Base-by-base conservation (phyloP, 2,888 invertebrate genomes). In the Thumatha senex region DNA sequence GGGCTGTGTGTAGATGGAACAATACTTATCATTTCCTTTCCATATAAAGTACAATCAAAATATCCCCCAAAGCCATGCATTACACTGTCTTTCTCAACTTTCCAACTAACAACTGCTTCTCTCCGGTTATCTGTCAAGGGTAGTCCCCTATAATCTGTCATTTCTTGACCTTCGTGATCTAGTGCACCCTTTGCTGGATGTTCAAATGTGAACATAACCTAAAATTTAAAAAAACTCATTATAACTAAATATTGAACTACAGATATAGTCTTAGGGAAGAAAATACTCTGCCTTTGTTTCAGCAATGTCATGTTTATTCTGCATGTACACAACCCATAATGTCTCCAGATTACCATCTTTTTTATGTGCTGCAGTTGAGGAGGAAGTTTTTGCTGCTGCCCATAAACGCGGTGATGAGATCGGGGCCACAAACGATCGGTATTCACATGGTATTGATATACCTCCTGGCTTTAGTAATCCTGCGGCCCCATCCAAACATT, bases 41-140 rank as follows among this genome's bases (percentile, higher is more conserved):
- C 96, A 84, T 96, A 99, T 12, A 99, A 92, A 15, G 94, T 89
- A 36, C 98, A 95, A 76, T 98, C 96, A 87, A 99, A 99, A 83
- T 98, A 99, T 5, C 99, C 99, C 24, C 96, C 97, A 85, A 99
- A 97, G 2, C 99, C 99, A 76, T 98, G 98, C 64, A 99, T 87
- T 1, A 98, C 94, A 76, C 95, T 95, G 74, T 97, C 96, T 69
- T 95, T 94, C 30, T 92, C 80, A 1, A 95, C 94, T 12, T 91
- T 83, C 88, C 98, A 99, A 24, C 91, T 92, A 11, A 96, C 80
- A 2, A 92, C 90, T 43, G 92, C 93, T 72, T 94, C 95, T 44
- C 98, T 93, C 43, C 94, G 93, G 82, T 98, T 98, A 74, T 96
- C 95, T 41, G 61, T 98, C 92, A 76, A 93, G 91, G 86, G 97